Base-by-base conservation (phyloP, 1,140 invertebrate species). In the Drosophila rhopaloa region DNA sequence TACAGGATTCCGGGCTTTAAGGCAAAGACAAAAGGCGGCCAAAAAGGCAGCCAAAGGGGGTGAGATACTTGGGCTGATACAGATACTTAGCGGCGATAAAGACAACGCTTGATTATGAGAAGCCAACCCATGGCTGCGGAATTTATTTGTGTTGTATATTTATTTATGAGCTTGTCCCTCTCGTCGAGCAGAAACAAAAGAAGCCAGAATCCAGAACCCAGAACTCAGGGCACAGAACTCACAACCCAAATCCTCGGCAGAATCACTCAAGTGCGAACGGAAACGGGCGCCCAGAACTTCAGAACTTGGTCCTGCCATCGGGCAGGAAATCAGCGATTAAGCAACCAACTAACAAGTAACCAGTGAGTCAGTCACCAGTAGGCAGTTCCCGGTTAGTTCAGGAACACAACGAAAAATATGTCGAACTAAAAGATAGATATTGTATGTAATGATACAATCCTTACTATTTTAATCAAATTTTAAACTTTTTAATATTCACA, bases 281-380 rank as follows among this genome's bases (percentile, higher is more conserved):
- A 88, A 88, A 75, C 77, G 80, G 72, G 66, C 63, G 56, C 58
- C 71, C 84, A 76, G 72, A 76, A 88, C 72, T 88, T 89, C 79
- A 76, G 72, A 76, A 88, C 84, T 88, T 89, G 60, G 84, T 86
- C 82, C 83, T 86, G 75, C 44, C 55, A 57, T 50, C 55, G 46
- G 65, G 84, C 83, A 89, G 83, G 83, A 88, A 88, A 88, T 88
- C 83, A 88, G 80, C 84, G 84, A 88, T 88, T 88, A 88, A 83
- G 62, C 83, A 88, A 77, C 51, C 76, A 83, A 89, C 76, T 77
- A 86, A 88, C 84, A 62, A 77, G 47, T 47, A 70, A 40, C 16
- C 67, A 71, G 62, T 40, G 27, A 66, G 50, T 54, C 67, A 70
- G 62, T 65, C 63, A 50, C 43, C 63, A 66, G 63, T 37, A 46